Evolutionary conservation across 2,888 invertebrate genomes (phyloP).

Genomic region (Synergus itoensis): DNA sequence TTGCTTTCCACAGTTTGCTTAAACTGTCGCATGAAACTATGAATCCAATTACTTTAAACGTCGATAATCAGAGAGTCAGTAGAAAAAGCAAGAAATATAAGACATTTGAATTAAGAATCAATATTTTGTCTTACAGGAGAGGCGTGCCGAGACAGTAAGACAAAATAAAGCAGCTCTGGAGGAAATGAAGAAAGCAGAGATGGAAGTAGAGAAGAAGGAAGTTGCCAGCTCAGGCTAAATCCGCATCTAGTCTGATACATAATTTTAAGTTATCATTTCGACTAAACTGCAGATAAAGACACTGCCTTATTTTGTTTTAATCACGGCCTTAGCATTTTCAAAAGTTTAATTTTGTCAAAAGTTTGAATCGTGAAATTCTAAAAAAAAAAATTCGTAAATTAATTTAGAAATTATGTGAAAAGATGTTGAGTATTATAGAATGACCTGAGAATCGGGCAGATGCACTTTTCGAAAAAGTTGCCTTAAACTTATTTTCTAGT

Average conservation of each 20-base stretch:
- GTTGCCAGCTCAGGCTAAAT: slow-evolving; percentile 85
- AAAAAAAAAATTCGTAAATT: slow-evolving; percentile 16
- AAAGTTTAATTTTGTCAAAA: not conserved
- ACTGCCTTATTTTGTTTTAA: slow-evolving; percentile 10
- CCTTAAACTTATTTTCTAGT: slow-evolving; percentile 40
- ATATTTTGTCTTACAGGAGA: slow-evolving; percentile 83
- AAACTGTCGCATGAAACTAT: slow-evolving; percentile 37
- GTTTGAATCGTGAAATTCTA: slow-evolving; percentile 7
- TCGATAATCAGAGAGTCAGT: no score
- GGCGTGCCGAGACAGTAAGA: slow-evolving; percentile 93
- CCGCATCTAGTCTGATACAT: not conserved
- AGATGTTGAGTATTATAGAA: slow-evolving; percentile 42
- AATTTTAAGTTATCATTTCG: slow-evolving; percentile 11
- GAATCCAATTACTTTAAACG: not conserved
- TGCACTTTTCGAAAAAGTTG: slow-evolving; percentile 35
- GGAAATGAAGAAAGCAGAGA: slow-evolving; percentile 78
- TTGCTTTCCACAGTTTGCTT: slow-evolving; percentile 55
- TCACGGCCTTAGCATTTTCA: slow-evolving; percentile 21
- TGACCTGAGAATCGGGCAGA: slow-evolving; percentile 41
- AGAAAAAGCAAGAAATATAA: not conserved
- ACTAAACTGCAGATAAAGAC: slow-evolving; percentile 12
- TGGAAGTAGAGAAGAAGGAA: slow-evolving; percentile 75
- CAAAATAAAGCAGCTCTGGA: slow-evolving; percentile 90
- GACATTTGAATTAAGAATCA: not conserved
- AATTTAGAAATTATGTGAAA: slow-evolving; percentile 32